phyloP scores from a whole-genome alignment of 1,140 invertebrate species.

The Eurosta solidaginis region DNA sequence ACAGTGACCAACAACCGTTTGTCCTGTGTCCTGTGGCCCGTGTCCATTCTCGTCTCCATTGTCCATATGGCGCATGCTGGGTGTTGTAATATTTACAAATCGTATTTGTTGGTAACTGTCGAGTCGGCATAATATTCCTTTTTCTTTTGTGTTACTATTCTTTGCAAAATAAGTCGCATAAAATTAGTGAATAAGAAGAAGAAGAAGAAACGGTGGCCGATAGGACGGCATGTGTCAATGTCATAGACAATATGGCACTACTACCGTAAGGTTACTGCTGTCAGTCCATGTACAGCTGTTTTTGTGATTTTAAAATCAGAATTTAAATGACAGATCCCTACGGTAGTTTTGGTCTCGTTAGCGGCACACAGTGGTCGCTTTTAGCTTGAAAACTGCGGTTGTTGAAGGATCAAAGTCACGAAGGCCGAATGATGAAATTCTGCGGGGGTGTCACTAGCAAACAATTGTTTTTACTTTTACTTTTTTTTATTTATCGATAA shows the following conservation, averaged over 20 bases:
- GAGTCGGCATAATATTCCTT: neutral
- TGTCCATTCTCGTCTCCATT: neutral
- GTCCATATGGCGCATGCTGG: conserved; percentile 20
- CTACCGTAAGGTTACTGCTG: neutral
- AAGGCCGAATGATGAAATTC: conserved; percentile 8
- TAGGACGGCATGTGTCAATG: neutral
- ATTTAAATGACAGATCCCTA: neutral
- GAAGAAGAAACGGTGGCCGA: neutral
- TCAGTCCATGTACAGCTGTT: neutral
- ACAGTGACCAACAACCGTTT: neutral
- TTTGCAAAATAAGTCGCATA: neutral
- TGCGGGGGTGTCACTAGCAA: too few relatives aligned
- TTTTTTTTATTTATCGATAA: too few relatives aligned
- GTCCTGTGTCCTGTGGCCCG: neutral
- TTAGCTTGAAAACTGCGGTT: conserved; percentile 13
- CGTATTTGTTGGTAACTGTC: conserved; percentile 16
- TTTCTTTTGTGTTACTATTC: neutral
- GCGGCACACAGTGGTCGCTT: neutral
- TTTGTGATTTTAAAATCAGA: neutral
- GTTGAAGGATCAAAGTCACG: neutral
- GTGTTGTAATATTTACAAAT: conserved; percentile 33
- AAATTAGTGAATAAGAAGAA: neutral
- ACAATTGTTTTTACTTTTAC: too few relatives aligned
- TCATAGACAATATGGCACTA: conserved; percentile 4
- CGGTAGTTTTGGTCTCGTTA: conserved; percentile 18